Conservation (phyloP, 2,113 vertebrate species). For the Pachyramphus minor region DNA sequence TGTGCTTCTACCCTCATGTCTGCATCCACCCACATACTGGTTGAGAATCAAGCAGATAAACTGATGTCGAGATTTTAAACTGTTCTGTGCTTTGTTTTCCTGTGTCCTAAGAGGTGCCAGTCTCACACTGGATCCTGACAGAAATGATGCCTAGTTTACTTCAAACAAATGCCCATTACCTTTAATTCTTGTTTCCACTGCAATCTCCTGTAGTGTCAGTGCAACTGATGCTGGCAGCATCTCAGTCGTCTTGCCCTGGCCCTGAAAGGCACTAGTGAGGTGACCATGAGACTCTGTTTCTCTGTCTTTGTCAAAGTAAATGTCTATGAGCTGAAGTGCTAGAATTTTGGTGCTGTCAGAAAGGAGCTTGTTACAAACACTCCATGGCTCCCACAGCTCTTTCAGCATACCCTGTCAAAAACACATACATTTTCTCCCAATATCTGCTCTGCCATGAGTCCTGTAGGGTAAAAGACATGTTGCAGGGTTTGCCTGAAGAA, state of each 20-base stretch:
- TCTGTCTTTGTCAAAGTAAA: not conserved
- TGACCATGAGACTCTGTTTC: not conserved
- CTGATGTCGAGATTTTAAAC: not conserved
- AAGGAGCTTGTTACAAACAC: not conserved
- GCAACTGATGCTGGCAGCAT: not conserved
- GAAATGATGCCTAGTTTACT: not conserved
- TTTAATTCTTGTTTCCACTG: not conserved
- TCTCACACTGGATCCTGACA: not conserved
- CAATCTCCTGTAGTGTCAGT: not conserved
- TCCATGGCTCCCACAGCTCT: not conserved
- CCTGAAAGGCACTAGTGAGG: not conserved
- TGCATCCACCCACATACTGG: not conserved
- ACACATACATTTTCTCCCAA: not conserved
- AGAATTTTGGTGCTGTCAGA: not conserved
- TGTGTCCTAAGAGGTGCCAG: not conserved
- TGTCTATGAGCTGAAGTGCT: not conserved
- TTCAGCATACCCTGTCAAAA: not conserved
- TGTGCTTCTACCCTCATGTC: not conserved
- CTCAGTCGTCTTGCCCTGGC: not conserved
- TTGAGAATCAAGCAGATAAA: not conserved
- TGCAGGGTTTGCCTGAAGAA: not conserved
- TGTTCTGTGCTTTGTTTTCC: not conserved
- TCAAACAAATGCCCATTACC: not conserved
- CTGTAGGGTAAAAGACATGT: not conserved
- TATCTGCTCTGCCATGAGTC: not conserved